Evolutionary conservation across 2,797 vertebrate genomes (phyloP).

Genomic region (Hyperoplus lanceolatus): DNA sequence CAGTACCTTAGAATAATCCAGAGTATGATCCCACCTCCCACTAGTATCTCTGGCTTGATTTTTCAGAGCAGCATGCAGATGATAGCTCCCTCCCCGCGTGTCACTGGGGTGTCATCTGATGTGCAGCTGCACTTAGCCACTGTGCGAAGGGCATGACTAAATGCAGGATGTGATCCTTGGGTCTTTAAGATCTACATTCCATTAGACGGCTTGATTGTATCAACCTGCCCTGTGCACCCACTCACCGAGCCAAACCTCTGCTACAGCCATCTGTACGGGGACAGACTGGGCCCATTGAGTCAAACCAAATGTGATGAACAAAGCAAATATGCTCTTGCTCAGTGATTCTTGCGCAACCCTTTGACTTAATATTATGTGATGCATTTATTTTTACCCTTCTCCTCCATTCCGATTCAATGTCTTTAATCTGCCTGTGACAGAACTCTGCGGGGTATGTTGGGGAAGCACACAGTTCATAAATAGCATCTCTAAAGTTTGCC

Average conservation of each 20-base stretch:
- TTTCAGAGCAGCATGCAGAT: slow-evolving; percentile 67
- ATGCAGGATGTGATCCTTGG: slow-evolving; percentile 57
- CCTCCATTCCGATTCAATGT: slow-evolving; percentile 55
- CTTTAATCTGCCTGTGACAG: slow-evolving; percentile 65
- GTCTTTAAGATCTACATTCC: slow-evolving; percentile 79
- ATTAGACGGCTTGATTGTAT: slow-evolving; percentile 80
- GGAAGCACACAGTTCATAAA: slow-evolving; percentile 62
- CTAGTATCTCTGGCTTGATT: slow-evolving; percentile 46
- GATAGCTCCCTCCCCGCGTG: slow-evolving; percentile 34
- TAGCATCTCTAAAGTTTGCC: slow-evolving; percentile 63
- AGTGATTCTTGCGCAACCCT: slow-evolving; percentile 37
- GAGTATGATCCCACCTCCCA: slow-evolving; percentile 45
- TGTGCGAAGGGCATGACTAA: slow-evolving; percentile 63
- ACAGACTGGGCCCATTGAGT: slow-evolving; percentile 64
- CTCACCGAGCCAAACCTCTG: slow-evolving; percentile 63
- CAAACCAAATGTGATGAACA: slow-evolving; percentile 67
- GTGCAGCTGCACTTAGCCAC: slow-evolving; percentile 69
- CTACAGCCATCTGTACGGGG: slow-evolving; percentile 67
- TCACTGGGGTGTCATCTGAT: slow-evolving; percentile 65
- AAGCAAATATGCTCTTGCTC: slow-evolving; percentile 53
- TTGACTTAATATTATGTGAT: slow-evolving; percentile 55
- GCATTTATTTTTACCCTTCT: slow-evolving; percentile 68
- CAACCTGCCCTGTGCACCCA: slow-evolving; percentile 74
- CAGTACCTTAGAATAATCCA: slow-evolving; percentile 39
- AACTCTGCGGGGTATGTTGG: slow-evolving; percentile 60